Evolutionary conservation across 1,140 invertebrate genomes (phyloP).

Genomic region (Drosophila athabasca): DNA sequence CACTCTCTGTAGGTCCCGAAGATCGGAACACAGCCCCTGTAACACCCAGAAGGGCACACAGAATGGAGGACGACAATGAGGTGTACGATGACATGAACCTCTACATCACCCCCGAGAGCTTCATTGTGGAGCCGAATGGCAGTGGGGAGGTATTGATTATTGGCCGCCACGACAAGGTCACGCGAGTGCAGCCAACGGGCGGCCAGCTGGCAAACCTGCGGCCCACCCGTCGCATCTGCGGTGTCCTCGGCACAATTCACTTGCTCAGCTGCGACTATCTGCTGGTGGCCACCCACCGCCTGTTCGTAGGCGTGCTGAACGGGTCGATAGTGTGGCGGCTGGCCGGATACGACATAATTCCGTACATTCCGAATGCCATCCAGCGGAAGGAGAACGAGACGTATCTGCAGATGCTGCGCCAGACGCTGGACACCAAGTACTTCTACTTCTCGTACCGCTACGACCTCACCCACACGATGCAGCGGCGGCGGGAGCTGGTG

Average conservation of each 20-base stretch:
- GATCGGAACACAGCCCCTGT: no score
- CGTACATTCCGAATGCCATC: slow-evolving; percentile 91
- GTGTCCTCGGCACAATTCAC: slow-evolving; percentile 93
- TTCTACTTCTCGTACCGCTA: slow-evolving; percentile 97
- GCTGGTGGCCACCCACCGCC: slow-evolving; percentile 94
- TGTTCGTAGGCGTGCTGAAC: slow-evolving; percentile 93
- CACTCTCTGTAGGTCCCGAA: no score
- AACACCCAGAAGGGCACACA: not conserved
- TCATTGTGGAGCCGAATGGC: slow-evolving; percentile 88
- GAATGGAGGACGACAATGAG: slow-evolving; percentile 73
- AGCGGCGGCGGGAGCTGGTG: slow-evolving; percentile 94
- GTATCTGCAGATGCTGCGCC: slow-evolving; percentile 92
- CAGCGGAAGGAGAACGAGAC: slow-evolving; percentile 91
- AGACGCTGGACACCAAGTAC: slow-evolving; percentile 90
- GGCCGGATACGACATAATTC: slow-evolving; percentile 92
- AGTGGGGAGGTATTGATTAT: slow-evolving; percentile 88
- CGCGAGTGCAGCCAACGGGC: slow-evolving; percentile 85
- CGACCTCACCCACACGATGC: slow-evolving; percentile 96
- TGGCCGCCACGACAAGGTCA: slow-evolving; percentile 88
- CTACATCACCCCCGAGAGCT: slow-evolving; percentile 89
- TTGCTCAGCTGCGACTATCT: slow-evolving; percentile 95
- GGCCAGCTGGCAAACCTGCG: slow-evolving; percentile 70
- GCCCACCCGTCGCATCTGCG: slow-evolving; percentile 91
- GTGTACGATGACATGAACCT: slow-evolving; percentile 87
- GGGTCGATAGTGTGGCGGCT: slow-evolving; percentile 94